phyloP scores from a whole-genome alignment of 2,113 vertebrate genomes.

The Artemisiospiza belli region DNA sequence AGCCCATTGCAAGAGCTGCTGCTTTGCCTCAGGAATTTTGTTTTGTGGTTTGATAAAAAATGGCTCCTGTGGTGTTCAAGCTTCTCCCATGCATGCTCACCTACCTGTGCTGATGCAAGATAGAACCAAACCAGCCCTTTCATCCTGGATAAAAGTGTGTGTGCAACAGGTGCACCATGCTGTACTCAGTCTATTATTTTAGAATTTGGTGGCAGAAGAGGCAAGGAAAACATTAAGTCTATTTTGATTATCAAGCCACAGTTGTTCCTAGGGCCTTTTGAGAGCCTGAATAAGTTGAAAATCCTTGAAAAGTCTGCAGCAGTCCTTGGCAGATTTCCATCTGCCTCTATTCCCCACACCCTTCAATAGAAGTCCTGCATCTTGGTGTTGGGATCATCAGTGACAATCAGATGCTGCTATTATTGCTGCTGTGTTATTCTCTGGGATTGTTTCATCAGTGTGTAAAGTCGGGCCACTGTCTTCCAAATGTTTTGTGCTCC shows the following conservation, averaged over 20 bases:
- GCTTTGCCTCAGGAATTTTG: not conserved
- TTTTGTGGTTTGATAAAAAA: not conserved
- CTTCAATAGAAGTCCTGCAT: not conserved
- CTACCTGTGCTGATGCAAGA: not conserved
- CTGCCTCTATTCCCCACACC: fast-evolving
- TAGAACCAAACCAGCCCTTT: not conserved
- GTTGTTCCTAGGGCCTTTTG: not conserved
- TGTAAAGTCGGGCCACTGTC: not conserved
- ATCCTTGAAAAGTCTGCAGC: not conserved
- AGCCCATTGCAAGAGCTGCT: not conserved
- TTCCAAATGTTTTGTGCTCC: not conserved
- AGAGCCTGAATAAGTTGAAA: not conserved
- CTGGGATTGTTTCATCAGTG: not conserved
- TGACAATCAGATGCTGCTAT: not conserved
- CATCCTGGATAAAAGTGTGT: fast-evolving
- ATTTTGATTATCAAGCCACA: not conserved
- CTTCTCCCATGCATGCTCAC: not conserved
- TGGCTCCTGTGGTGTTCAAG: not conserved
- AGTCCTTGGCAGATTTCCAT: not conserved
- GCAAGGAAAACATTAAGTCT: not conserved
- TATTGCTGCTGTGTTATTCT: not conserved
- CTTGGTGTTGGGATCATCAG: not conserved
- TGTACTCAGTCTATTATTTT: not conserved
- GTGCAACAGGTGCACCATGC: not conserved
- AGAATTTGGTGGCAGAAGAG: not conserved